phyloP scores from a whole-genome alignment of 1,140 invertebrate genomes.

The Druon quercuslanigerum region DNA sequence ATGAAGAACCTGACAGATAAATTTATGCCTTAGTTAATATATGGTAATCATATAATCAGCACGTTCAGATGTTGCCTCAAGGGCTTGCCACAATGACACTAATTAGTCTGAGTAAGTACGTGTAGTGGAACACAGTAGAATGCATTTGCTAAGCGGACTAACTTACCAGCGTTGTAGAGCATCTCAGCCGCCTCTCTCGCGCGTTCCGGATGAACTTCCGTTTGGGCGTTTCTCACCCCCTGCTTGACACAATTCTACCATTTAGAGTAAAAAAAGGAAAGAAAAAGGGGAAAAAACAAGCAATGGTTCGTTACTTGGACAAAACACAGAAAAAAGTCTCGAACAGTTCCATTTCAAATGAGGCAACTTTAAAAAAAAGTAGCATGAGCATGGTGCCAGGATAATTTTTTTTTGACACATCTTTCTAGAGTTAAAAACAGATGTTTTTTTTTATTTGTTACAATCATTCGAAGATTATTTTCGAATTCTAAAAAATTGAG shows the following conservation, averaged over 20 bases:
- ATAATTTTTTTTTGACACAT: no score
- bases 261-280: neutral
- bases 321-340: neutral
- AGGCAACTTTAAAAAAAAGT: no score
- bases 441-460: no score
- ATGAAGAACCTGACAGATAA: neutral
- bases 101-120: constrained; percentile 26
- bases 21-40: constrained; percentile 21
- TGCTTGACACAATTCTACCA: neutral
- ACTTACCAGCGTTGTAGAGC: constrained; percentile 22
- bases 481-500: no score
- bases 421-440: no score
- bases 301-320: neutral
- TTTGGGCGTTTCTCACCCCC: constrained; percentile 21
- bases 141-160: constrained; percentile 18
- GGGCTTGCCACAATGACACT: constrained; percentile 25
- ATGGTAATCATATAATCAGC: constrained; percentile 20
- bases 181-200: constrained; percentile 19
- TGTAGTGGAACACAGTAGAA: neutral
- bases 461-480: no score
- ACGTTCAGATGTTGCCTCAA: constrained; percentile 25
- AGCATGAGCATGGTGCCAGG: no score
- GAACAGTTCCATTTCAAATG: no score
- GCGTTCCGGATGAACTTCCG: constrained; percentile 31
- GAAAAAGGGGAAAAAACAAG: neutral